Evolutionary conservation across 2,113 vertebrate species (phyloP), one percentile per base, ranked within the genome.

Genomic region (Pantherophis guttatus): DNA sequence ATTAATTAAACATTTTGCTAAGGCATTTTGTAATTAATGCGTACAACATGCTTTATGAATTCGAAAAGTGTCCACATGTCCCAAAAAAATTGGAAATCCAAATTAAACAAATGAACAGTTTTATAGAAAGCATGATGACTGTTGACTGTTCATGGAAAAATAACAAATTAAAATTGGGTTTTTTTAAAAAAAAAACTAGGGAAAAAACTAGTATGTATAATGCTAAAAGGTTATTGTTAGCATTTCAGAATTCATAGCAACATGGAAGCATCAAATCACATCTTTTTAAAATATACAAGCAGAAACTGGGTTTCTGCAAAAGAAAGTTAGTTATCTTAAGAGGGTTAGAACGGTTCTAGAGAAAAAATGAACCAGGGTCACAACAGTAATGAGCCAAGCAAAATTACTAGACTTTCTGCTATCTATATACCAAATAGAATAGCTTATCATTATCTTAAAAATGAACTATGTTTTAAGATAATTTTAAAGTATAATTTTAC

Each of bases 401-500:
- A 58, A 91, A 8, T n/a, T 89, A 29, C 5, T 12, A 75, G 15
- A 65, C 89, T 53, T 88, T 39, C 59, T 58, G 94, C 50, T 33
- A 70, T 65, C 93, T 94, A 55, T 91, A 10, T 33, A 50, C 11
- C 57, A 91, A 92, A 55, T 2, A 91, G 26, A 62, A 26, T 62
- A 89, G 13, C 59, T 81, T 81, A 81, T 39, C 81, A 3, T 26
- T 95, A 81, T 39, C 88, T 93, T 62, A 95, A 94, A 81, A 91
- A 89, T 39, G 48, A 95, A 44, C 6, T 26, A n/a, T 8, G 81
- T 91, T 93, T 91, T 57, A 19, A 94, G 88, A 94, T 87, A 39
- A 33, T 94, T 91, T 44, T 93, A 13, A 91, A 92, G 26, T 89
- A 52, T 53, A 92, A 75, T 89, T 96, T 92, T 19, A 70, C 29